Percentiles rank a stretch among this genome's conserved stretches.
Conservation (phyloP, 2,888 invertebrate genomes). For the Rhingia campestris region DNA sequence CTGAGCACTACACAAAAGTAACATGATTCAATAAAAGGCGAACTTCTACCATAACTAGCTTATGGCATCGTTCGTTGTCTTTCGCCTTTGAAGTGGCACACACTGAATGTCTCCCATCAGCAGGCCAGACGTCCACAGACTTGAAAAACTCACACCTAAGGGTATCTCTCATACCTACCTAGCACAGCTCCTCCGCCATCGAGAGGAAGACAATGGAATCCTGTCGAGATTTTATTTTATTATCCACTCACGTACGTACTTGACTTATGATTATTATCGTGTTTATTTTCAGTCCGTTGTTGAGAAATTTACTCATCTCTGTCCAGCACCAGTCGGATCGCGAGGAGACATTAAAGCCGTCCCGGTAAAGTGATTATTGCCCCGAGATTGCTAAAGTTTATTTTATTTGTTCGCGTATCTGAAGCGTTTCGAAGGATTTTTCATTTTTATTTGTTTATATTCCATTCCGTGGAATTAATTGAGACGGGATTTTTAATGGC, state of each 20-base stretch:
- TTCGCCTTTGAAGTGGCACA: constrained; percentile 13
- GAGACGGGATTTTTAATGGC: too few relatives aligned
- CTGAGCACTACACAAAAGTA: not conserved
- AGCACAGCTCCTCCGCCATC: too few relatives aligned
- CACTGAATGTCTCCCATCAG: not conserved
- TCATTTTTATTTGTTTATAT: not conserved
- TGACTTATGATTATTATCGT: constrained; percentile 52
- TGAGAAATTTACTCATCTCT: constrained; percentile 26
- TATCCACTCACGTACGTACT: constrained; percentile 55
- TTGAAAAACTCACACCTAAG: constrained; percentile 20
- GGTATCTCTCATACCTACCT: not conserved
- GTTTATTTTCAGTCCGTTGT: constrained; percentile 20
- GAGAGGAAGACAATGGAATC: constrained; percentile 21
- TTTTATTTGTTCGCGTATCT: not conserved
- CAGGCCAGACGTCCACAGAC: not conserved
- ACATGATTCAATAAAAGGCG: constrained; percentile 36
- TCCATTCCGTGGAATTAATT: too few relatives aligned
- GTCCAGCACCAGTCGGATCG: not conserved
- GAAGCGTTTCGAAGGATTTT: constrained; percentile 2
- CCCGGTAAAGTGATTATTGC: constrained; percentile 49
- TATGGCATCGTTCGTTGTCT: constrained; percentile 14
- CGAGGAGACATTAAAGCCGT: constrained; percentile 19
- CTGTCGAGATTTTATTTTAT: constrained; percentile 46
- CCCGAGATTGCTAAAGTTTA: constrained; percentile 41
- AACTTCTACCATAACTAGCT: constrained; percentile 30